Conservation (phyloP, 2,888 invertebrate genomes). For the Iphiclides podalirius region DNA sequence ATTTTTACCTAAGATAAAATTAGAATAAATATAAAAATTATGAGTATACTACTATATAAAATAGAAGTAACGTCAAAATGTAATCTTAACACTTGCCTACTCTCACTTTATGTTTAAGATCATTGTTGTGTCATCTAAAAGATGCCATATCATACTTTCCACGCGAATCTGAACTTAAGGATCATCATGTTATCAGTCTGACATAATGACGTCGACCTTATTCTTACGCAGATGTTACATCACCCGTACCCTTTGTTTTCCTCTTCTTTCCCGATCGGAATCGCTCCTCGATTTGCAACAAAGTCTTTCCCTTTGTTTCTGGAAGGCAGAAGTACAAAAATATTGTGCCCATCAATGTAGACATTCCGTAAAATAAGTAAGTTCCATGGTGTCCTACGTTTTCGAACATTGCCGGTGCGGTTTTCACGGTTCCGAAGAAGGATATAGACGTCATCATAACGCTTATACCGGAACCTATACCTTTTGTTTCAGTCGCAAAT, state of each 20-base stretch:
- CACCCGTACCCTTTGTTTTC: conserved; percentile 35
- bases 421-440: conserved; percentile 84
- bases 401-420: conserved; percentile 81
- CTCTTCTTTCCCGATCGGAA: conserved; percentile 61
- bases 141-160: conserved; percentile 13
- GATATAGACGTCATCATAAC: conserved; percentile 83
- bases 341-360: conserved; percentile 80
- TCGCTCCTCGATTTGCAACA: conserved; percentile 83
- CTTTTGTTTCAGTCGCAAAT: conserved; percentile 83
- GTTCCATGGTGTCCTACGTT: conserved; percentile 79
- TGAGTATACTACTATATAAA: no score
- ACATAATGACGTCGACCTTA: conserved; percentile 22
- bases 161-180: conserved; percentile 14
- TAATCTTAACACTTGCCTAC: not conserved
- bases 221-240: conserved; percentile 31
- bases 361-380: conserved; percentile 82
- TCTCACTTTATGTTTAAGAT: no score
- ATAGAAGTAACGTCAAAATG: no score
- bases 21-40: not conserved
- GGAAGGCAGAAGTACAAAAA: conserved; percentile 82
- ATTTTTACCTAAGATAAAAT: not conserved
- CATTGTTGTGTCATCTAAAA: conserved; percentile 2
- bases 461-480: conserved; percentile 84
- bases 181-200: conserved; percentile 26
- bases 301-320: conserved; percentile 84